phyloP scores from a whole-genome alignment of 2,888 invertebrate species.

The Antitype chi region DNA sequence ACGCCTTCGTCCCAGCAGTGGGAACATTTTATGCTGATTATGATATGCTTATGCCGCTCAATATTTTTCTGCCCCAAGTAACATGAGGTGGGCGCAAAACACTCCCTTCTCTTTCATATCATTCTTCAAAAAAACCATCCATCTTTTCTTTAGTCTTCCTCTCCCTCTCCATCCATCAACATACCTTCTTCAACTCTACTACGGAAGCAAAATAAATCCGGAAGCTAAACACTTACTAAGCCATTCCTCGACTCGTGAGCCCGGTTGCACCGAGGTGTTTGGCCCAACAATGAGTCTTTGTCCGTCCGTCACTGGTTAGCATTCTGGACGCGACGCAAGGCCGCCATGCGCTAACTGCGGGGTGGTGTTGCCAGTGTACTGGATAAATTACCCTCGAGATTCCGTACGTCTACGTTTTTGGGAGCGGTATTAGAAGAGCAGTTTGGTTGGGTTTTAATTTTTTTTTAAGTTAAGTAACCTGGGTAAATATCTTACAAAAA shows the following conservation, averaged over 20 bases:
- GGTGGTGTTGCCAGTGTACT: slow-evolving; percentile 50
- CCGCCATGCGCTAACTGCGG: slow-evolving; percentile 64
- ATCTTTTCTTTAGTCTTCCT: too few relatives aligned
- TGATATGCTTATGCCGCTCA: too few relatives aligned
- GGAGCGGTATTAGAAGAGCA: neutral
- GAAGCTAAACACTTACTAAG: neutral
- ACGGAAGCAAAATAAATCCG: neutral
- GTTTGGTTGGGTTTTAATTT: neutral
- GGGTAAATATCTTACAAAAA: neutral
- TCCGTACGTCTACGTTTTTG: neutral
- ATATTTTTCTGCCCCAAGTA: too few relatives aligned
- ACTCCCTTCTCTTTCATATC: too few relatives aligned
- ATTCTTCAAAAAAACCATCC: too few relatives aligned
- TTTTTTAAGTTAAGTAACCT: neutral
- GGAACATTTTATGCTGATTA: too few relatives aligned
- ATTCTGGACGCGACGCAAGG: slow-evolving; percentile 74
- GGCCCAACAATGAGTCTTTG: slow-evolving; percentile 73
- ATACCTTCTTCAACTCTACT: neutral
- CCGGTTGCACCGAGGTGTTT: slow-evolving; percentile 63
- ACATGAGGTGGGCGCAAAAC: too few relatives aligned
- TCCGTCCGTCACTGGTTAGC: slow-evolving; percentile 66
- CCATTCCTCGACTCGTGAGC: slow-evolving; percentile 48
- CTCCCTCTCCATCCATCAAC: too few relatives aligned
- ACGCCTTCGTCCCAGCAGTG: too few relatives aligned
- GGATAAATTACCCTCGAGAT: slow-evolving; percentile 49